A percentile compares a stretch with the other conserved stretches of the same genome.
phyloP scores from a whole-genome alignment of 1,140 invertebrate genomes.

The Dolichoris vasculosae region DNA sequence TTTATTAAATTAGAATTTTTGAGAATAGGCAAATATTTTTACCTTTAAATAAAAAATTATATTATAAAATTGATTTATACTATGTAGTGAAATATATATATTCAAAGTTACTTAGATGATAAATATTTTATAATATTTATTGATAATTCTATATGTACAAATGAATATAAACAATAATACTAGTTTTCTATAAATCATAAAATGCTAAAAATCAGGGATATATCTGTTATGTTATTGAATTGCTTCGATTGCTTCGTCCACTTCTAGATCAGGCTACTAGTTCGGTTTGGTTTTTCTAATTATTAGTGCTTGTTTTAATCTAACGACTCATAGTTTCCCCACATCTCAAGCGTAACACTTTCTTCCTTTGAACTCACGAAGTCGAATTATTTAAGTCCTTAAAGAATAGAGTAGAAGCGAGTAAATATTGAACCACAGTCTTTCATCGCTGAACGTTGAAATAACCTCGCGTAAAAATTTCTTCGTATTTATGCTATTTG shows the following conservation, averaged over 20 bases:
- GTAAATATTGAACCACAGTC: constrained; percentile 33
- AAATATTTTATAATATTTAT: too few species aligned
- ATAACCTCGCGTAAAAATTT: constrained; percentile 9
- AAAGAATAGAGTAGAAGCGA: background rate
- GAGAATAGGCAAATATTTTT: too few species aligned
- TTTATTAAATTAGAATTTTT: too few species aligned
- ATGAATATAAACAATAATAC: too few species aligned
- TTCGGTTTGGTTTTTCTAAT: background rate
- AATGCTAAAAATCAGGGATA: too few species aligned
- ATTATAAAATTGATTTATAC: too few species aligned
- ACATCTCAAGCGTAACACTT: constrained; percentile 34
- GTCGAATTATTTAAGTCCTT: background rate
- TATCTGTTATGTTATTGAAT: too few species aligned
- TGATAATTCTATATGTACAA: too few species aligned
- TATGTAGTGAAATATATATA: too few species aligned
- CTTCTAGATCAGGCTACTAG: background rate
- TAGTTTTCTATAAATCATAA: too few species aligned
- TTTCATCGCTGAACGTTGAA: constrained; percentile 31
- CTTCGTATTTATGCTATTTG: background rate
- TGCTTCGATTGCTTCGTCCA: background rate
- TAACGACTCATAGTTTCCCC: constrained; percentile 29
- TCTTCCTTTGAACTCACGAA: constrained; percentile 37
- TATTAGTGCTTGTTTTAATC: background rate
- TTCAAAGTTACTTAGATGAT: too few species aligned
- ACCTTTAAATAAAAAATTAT: too few species aligned